These are phyloP conservation scores for Entomobrya multifasciata DNA, from an alignment of 2,888 invertebrate genomes.

Conservation along the genomic window DNA sequence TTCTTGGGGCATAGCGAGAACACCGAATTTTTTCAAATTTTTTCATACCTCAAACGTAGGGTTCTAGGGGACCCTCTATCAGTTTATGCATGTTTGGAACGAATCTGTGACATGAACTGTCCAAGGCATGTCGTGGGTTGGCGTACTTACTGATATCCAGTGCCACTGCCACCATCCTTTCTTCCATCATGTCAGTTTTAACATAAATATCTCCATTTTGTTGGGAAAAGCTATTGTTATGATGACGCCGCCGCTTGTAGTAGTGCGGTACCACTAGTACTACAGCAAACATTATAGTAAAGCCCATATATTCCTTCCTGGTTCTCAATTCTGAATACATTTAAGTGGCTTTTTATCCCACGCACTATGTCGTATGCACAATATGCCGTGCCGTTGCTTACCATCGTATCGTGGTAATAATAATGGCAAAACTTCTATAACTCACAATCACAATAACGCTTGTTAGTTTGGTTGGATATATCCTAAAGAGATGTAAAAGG, in stretches of 20 bases:
- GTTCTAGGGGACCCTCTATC: too few relatives aligned
- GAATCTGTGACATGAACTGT: too few relatives aligned
- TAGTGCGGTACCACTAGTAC: background rate
- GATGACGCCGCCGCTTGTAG: background rate
- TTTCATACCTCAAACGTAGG: too few relatives aligned
- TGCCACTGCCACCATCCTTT: too few relatives aligned
- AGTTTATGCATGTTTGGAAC: too few relatives aligned
- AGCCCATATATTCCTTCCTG: background rate
- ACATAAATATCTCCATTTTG: conserved; percentile 7
- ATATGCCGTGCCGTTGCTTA: background rate
- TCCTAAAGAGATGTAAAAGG: background rate
- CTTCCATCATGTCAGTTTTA: conserved; percentile 19
- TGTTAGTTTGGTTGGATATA: conserved; percentile 14
- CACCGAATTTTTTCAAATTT: too few relatives aligned
- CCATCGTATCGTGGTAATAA: background rate
- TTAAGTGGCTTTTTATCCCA: conserved; percentile 47
- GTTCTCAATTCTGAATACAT: conserved; percentile 45
- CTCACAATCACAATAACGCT: conserved; percentile 33
- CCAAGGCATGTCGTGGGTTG: too few relatives aligned
- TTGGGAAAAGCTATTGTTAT: background rate
- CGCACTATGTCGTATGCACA: too few relatives aligned
- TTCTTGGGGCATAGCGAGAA: too few relatives aligned
- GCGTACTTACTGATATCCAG: too few relatives aligned
- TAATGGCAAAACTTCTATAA: conserved; percentile 36
- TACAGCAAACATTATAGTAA: background rate